Evolutionary conservation across 2,888 invertebrate species (phyloP).

Genomic region (Drosophila phalerata): DNA sequence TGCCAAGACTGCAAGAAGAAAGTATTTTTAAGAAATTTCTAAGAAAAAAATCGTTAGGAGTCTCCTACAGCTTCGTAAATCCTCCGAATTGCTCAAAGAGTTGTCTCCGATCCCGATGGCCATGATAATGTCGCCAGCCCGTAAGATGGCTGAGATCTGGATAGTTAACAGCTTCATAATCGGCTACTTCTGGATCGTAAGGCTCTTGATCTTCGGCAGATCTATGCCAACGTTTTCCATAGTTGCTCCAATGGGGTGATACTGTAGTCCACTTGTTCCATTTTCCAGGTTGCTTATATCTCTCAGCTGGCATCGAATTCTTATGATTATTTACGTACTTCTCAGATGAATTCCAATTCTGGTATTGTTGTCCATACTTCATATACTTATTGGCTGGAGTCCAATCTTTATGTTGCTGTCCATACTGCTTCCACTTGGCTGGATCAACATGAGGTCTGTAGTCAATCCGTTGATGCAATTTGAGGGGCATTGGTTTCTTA

Average conservation of each 20-base stretch:
- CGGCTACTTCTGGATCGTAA: slow-evolving; percentile 60
- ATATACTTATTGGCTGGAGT: slow-evolving; percentile 39
- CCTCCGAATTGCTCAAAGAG: slow-evolving; percentile 79
- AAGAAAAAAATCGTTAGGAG: too few relatives aligned
- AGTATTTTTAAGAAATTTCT: accelerated
- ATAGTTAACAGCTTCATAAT: slow-evolving; percentile 48
- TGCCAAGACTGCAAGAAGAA: slow-evolving; percentile 72
- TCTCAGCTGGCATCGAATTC: background rate
- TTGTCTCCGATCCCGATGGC: slow-evolving; percentile 82
- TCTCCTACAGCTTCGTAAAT: slow-evolving; percentile 74
- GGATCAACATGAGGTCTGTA: slow-evolving; percentile 59
- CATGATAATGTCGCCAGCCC: slow-evolving; percentile 75
- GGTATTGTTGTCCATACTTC: background rate
- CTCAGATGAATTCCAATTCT: slow-evolving; percentile 1
- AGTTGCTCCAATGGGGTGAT: slow-evolving; percentile 62
- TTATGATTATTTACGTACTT: background rate
- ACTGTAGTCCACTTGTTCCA: slow-evolving; percentile 76
- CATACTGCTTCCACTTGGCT: slow-evolving; percentile 68
- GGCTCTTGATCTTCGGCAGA: slow-evolving; percentile 32
- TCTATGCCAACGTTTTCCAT: slow-evolving; percentile 61
- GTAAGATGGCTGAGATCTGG: slow-evolving; percentile 66
- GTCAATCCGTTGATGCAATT: slow-evolving; percentile 74
- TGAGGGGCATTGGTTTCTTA: slow-evolving; percentile 64
- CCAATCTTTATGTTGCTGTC: slow-evolving; percentile 70
- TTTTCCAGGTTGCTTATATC: slow-evolving; percentile 19